Conservation (phyloP, 37 sponge, comb jelly and placozoan genomes). For the Chondrosia reniformis region DNA sequence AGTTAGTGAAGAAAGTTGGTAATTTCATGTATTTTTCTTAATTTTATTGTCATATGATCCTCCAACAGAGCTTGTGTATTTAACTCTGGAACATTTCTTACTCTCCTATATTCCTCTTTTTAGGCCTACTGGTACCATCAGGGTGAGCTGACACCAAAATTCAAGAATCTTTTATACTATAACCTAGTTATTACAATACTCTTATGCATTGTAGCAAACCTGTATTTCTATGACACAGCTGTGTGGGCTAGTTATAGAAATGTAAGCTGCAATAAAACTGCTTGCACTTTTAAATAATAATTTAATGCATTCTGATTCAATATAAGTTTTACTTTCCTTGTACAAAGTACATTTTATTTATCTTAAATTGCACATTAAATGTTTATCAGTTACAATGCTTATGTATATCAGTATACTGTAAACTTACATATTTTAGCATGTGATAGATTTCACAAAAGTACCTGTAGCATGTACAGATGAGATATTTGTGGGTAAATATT, state of each 20-base stretch:
- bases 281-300: neutral
- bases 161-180: slow-evolving; percentile 61
- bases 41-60: too few relatives aligned
- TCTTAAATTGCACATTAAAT: too few relatives aligned
- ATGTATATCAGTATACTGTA: too few relatives aligned
- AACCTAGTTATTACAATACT: slow-evolving; percentile 53
- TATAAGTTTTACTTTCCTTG: too few relatives aligned
- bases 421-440: too few relatives aligned
- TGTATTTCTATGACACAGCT: slow-evolving; percentile 57
- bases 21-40: too few relatives aligned
- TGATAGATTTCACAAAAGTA: too few relatives aligned
- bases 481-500: too few relatives aligned
- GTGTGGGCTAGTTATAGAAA: neutral
- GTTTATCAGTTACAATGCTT: neutral
- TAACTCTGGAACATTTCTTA: neutral
- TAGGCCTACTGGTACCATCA: slow-evolving; percentile 75
- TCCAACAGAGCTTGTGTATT: neutral
- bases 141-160: slow-evolving; percentile 76
- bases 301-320: neutral
- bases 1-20: too few relatives aligned
- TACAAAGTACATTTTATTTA: too few relatives aligned
- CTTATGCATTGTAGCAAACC: slow-evolving; percentile 47
- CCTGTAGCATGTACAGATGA: too few relatives aligned
- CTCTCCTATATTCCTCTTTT: neutral
- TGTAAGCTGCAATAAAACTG: neutral